Evolutionary conservation across 2,797 vertebrate species (phyloP).

Genomic region (Takifugu rubripes): DNA sequence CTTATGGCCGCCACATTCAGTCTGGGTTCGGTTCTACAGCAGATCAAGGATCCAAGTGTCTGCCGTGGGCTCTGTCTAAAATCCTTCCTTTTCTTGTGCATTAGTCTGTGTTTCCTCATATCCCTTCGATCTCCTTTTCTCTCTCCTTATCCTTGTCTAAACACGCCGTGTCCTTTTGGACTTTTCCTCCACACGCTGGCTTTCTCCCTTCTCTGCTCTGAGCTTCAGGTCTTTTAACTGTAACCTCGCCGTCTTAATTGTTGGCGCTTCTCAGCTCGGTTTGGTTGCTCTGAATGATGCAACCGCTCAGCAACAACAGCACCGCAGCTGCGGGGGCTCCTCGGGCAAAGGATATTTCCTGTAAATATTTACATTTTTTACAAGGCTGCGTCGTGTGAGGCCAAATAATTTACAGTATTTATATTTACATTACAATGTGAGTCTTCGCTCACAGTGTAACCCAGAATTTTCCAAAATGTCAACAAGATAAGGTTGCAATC

Average conservation of each 20-base stretch:
- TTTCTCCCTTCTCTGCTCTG: background rate
- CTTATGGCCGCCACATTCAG: constrained; percentile 53
- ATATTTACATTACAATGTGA: constrained; percentile 4
- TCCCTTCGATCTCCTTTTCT: constrained; percentile 26
- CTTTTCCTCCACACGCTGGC: constrained; percentile 7
- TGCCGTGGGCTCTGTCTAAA: constrained; percentile 30
- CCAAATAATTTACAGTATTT: constrained; percentile 14
- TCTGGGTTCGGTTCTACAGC: constrained; percentile 41
- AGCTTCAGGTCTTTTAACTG: background rate
- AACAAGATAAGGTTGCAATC: too few relatives aligned
- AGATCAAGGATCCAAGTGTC: constrained; percentile 40
- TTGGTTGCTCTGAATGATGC: constrained; percentile 34
- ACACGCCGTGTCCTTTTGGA: constrained; percentile 3
- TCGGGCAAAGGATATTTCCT: constrained; percentile 7
- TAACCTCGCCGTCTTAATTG: too few relatives aligned
- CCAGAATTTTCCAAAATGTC: background rate
- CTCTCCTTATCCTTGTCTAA: constrained; percentile 35
- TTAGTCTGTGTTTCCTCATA: constrained; percentile 48
- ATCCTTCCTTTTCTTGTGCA: constrained; percentile 34
- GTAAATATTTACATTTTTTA: constrained; percentile 57
- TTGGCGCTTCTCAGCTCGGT: constrained; percentile 7
- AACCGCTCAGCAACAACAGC: constrained; percentile 31
- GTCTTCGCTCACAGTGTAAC: background rate
- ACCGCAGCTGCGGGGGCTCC: background rate
- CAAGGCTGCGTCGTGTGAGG: constrained; percentile 13